Evolutionary conservation across 2,797 vertebrate species (phyloP), one percentile per base, ranked within the genome.

Genomic region (Dendrocincla tyrannina): DNA sequence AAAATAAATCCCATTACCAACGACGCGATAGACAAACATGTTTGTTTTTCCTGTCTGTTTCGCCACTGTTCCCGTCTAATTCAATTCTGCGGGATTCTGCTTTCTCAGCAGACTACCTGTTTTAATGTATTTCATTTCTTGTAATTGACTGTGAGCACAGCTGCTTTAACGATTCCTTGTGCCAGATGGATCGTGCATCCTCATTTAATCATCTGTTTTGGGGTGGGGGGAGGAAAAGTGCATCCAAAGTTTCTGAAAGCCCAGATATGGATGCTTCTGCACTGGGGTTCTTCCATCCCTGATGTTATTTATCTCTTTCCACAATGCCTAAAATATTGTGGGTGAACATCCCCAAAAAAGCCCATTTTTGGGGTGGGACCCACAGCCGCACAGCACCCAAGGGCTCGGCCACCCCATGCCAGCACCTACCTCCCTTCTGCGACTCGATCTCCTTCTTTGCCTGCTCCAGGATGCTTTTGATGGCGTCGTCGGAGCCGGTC

Each of bases 361-460:
- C 22, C 22, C 37, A 7, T n/a, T 86, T 11, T 9, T 30, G 20
- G n/a, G 2, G 2, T 0, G 4, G 19, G 18, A 78, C 11, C 8
- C 11, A 4, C 27, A 53, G 18, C 53, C 58, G 56, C 4, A 17
- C 19, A 37, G 37, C 33, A n/a, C 17, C 22, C 69, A 59, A 8
- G n/a, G 23, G 55, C 37, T 68, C 2, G 35, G 18, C 27, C 59
- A 70, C 58, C 16, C 58, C 10, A 10, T 0, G 4, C 25, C 11
- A 2, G 66, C 80, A 91, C 94, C 41, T 75, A 99, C 99, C 99
- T 97, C 99, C 99, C 97, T 99, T 99, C 97, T 99, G 99, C 1
- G 98, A 99, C 98, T 99, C 99, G 33, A 99, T 99, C 98, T 99
- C 99, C 98, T 99, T 99, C 98, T 99, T 99, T 30, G 99, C 99